Evolutionary conservation across 2,113 vertebrate species (phyloP), one percentile per base, ranked within the genome.

Genomic region (Pycnonotus jocosus): DNA sequence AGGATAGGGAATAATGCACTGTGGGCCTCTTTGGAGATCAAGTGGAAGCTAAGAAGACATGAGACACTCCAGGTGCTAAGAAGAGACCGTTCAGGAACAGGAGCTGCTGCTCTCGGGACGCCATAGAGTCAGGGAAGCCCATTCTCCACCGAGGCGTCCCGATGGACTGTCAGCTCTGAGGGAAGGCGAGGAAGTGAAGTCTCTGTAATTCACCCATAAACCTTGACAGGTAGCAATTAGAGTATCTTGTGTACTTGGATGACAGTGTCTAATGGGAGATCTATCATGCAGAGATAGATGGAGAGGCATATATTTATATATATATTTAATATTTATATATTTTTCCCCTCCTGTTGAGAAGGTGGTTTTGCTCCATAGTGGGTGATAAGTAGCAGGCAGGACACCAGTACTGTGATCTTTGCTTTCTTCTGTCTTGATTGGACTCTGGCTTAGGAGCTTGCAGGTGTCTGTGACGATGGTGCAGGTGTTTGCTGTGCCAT

Each of bases 61-160:
- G 47, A 62, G 87, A 45, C 12, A 47, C 42, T 30, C 18, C 38
- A 58, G 23, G 15, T 54, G 44, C 61, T 74, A 27, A 54, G 56
- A 70, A 25, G 35, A 74, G 23, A 70, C 27, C 71, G 57, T 42
- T 35, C 28, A 82, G 31, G 33, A 30, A 8, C 38, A 35, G 50
- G 35, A 81, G 27, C 27, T 2, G 0, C 38, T 72, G 18, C 57
- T 80, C 9, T 51, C 31, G 18, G 70, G 65, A 79, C 10, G 22
- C 35, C 2, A 1, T 7, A 44, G 65, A 1, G 1, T 44, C 28
- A 19, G 22, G 22, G 30, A 25, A 92, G 14, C n/a, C 10, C 25
- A 1, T 38, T 74, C 38, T 95, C 23, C 0, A 0, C 37, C 0
- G 0, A 35, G 33, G 11, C 4, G 2, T 54, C 35, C 48, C 25